These are phyloP conservation scores for Leucoptera coffeella DNA, from an alignment of 2,888 invertebrate species.

Conservation along the genomic window DNA sequence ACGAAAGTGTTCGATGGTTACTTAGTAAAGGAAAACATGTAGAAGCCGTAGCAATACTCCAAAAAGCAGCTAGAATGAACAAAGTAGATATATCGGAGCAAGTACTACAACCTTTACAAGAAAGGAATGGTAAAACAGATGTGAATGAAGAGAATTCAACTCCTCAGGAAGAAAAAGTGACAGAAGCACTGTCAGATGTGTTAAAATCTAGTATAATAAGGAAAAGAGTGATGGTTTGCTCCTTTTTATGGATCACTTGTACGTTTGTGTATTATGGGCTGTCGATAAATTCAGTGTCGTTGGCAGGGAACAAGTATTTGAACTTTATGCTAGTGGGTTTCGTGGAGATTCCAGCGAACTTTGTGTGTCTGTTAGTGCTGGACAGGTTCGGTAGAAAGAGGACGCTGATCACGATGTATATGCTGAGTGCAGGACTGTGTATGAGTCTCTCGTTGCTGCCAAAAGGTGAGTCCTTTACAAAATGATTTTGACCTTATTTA, in stretches of 20 bases:
- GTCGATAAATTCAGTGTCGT: conserved; percentile 67
- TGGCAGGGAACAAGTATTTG: conserved; percentile 69
- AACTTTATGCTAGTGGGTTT: conserved; percentile 64
- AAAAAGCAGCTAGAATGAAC: conserved; percentile 62
- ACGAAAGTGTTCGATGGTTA: conserved; percentile 74
- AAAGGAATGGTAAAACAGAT: conserved; percentile 14
- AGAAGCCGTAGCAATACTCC: conserved; percentile 57
- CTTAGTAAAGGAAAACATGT: conserved; percentile 60
- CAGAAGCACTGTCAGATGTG: conserved; percentile 27
- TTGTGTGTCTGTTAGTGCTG: conserved; percentile 56
- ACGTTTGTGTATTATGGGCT: conserved; percentile 77
- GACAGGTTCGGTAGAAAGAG: conserved; percentile 59
- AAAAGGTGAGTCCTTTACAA: conserved; percentile 47
- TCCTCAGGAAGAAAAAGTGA: conserved; percentile 8
- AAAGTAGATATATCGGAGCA: conserved; percentile 38
- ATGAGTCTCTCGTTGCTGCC: conserved; percentile 56
- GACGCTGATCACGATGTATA: conserved; percentile 56
- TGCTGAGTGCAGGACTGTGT: conserved; percentile 59
- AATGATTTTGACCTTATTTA: too few species aligned
- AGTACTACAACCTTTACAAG: conserved; percentile 24
- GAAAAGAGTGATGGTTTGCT: conserved; percentile 56
- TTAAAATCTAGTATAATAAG: conserved; percentile 50
- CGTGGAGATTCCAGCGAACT: conserved; percentile 69
- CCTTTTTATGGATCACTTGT: conserved; percentile 73
- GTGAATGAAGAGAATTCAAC: conserved; percentile 8